Conservation (phyloP, 2,797 vertebrate genomes). For the Knipowitschia caucasica region DNA sequence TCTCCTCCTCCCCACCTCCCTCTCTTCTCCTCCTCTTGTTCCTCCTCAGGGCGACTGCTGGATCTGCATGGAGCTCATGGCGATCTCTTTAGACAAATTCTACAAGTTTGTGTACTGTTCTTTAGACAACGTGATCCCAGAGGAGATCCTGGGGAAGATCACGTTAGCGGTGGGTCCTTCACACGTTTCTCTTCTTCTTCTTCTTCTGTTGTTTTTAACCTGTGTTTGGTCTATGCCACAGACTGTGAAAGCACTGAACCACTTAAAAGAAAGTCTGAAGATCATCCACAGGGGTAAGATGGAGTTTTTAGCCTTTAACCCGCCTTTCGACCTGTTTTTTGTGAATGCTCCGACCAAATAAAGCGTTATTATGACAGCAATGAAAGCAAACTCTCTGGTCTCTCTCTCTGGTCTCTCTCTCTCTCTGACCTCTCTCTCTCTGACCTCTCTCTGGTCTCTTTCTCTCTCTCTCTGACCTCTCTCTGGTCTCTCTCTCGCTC, state of each 20-base stretch:
- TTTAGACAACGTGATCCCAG: conserved; percentile 98
- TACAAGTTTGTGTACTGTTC: conserved; percentile 99
- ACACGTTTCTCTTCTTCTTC: background rate
- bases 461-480: too few species aligned
- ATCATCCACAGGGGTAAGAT: conserved; percentile 97
- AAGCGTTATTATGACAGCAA: too few species aligned
- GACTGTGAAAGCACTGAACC: conserved; percentile 99
- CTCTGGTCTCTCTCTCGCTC: too few species aligned
- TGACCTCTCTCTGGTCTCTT: too few species aligned
- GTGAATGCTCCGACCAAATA: too few species aligned
- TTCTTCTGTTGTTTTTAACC: background rate
- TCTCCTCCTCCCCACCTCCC: too few species aligned
- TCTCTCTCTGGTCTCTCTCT: too few species aligned
- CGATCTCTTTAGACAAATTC: conserved; percentile 99
- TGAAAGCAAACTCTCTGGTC: too few species aligned
- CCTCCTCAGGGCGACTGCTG: conserved; percentile 92
- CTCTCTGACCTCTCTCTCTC: too few species aligned
- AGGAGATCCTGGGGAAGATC: conserved; percentile 99
- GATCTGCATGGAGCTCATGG: conserved; percentile 99
- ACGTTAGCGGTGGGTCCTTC: conserved; percentile 95
- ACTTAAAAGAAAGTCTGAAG: conserved; percentile 99
- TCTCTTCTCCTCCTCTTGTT: conserved; percentile 6
- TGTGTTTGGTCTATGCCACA: conserved; percentile 48
- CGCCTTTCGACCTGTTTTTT: background rate
- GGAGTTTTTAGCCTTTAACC: too few species aligned